Evolutionary conservation across 2,797 vertebrate genomes (phyloP).

Genomic region (Cyprinella venusta): DNA sequence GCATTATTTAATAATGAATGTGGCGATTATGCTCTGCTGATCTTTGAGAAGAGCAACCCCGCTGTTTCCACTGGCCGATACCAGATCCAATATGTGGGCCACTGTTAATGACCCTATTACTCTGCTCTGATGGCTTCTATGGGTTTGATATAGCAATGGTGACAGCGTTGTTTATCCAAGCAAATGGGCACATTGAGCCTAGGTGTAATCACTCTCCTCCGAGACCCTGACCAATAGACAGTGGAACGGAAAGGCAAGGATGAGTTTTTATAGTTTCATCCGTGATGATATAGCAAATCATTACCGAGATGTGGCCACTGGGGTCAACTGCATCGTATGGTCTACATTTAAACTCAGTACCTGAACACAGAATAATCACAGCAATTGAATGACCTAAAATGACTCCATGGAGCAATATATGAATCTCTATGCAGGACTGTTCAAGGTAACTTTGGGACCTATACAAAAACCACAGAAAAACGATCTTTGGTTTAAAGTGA

Average conservation of each 20-base stretch:
- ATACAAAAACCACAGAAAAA: neutral
- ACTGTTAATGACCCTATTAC: constrained; percentile 55
- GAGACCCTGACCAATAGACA: constrained; percentile 28
- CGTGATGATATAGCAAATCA: constrained; percentile 25
- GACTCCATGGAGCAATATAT: neutral
- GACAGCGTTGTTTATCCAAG: constrained; percentile 57
- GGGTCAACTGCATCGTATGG: constrained; percentile 24
- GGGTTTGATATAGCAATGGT: constrained; percentile 41
- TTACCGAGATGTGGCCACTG: constrained; percentile 28
- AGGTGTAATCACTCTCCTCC: constrained; percentile 45
- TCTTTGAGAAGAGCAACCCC: constrained; percentile 43
- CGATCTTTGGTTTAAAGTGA: neutral
- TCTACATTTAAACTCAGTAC: constrained; percentile 1
- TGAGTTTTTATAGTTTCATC: constrained; percentile 40
- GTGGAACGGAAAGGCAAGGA: neutral
- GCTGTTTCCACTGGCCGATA: constrained; percentile 32
- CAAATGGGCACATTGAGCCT: constrained; percentile 44
- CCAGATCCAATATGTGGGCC: constrained; percentile 35
- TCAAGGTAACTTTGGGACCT: constrained; percentile 24
- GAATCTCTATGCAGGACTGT: constrained; percentile 13
- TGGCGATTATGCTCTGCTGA: constrained; percentile 27
- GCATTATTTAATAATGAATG: constrained; percentile 45
- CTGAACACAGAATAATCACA: constrained; percentile 20
- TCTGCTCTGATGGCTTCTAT: constrained; percentile 38
- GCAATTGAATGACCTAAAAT: neutral